Conservation (phyloP, 2,888 invertebrate species). For the Pristionchus mayeri region DNA sequence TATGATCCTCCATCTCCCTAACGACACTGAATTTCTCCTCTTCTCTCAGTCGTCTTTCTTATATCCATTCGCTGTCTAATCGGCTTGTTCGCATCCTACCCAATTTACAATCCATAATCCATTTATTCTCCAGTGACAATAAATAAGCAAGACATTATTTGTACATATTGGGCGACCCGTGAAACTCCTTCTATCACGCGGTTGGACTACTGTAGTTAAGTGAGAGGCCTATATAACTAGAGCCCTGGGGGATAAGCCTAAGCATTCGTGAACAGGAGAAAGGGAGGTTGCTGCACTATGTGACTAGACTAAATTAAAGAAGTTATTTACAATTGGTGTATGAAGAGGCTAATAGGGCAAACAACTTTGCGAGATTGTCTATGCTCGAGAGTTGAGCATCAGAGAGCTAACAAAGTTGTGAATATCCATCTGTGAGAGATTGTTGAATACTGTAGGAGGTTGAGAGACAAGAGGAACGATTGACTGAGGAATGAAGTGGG, state of each 20-base stretch:
- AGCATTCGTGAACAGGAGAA: background rate
- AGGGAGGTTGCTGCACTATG: slow-evolving; percentile 33
- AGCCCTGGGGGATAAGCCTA: background rate
- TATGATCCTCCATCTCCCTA: background rate
- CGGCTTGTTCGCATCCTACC: background rate
- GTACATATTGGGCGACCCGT: slow-evolving; percentile 19
- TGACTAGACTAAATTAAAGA: slow-evolving; percentile 5
- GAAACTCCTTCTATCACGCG: slow-evolving; percentile 2
- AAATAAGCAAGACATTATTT: slow-evolving; percentile 5
- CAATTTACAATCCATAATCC: background rate
- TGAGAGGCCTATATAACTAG: background rate
- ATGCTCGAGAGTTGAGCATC: slow-evolving; percentile 13
- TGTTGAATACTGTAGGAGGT: too few relatives aligned
- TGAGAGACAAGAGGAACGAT: background rate
- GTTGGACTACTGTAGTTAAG: slow-evolving; percentile 8
- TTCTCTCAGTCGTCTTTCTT: background rate
- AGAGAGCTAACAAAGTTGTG: slow-evolving; percentile 20
- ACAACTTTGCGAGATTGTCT: background rate
- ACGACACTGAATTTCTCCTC: background rate
- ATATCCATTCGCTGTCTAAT: background rate
- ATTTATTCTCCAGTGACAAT: background rate
- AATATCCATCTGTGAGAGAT: background rate
- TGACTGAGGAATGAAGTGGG: background rate
- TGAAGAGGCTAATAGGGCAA: background rate
- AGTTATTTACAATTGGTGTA: background rate